Evolutionary conservation across 2,888 invertebrate genomes (phyloP).

Genomic region (Nycteola revayana): DNA sequence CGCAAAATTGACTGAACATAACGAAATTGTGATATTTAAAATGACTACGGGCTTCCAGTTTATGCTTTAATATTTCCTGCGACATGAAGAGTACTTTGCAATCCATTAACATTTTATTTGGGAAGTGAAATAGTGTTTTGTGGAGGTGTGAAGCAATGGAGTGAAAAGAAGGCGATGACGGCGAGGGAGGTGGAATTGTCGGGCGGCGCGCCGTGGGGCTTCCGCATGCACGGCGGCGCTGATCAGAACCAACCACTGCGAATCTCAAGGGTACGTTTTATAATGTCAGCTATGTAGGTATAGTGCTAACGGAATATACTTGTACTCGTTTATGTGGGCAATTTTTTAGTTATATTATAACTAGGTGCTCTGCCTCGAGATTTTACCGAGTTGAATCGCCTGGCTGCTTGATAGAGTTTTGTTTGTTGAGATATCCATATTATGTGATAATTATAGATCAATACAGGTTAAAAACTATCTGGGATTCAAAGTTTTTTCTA

Average conservation of each 20-base stretch:
- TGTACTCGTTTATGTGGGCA: too few species aligned
- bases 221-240: constrained; percentile 92
- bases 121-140: constrained; percentile 37
- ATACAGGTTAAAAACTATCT: too few species aligned
- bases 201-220: constrained; percentile 94
- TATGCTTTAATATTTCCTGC: constrained; percentile 43
- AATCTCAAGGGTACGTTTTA: constrained; percentile 88
- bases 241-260: constrained; percentile 90
- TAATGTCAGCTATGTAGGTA: constrained; percentile 20
- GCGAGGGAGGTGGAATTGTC: constrained; percentile 87
- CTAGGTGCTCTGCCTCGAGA: too few species aligned
- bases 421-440: too few species aligned
- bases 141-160: constrained; percentile 49
- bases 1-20: constrained; percentile 43
- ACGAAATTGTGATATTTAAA: constrained; percentile 53
- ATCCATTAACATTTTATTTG: constrained; percentile 39
- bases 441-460: too few species aligned
- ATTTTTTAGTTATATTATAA: too few species aligned
- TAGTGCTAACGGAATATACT: too few species aligned
- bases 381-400: too few species aligned
- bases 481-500: too few species aligned
- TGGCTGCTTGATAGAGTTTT: too few species aligned
- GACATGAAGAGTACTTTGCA: constrained; percentile 34
- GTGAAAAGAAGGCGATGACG: constrained; percentile 80
- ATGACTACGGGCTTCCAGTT: constrained; percentile 56